Conservation (phyloP, 30 jellyfish, hydroid and myxozoan genomes). For the Phacellophora camtschatica region DNA sequence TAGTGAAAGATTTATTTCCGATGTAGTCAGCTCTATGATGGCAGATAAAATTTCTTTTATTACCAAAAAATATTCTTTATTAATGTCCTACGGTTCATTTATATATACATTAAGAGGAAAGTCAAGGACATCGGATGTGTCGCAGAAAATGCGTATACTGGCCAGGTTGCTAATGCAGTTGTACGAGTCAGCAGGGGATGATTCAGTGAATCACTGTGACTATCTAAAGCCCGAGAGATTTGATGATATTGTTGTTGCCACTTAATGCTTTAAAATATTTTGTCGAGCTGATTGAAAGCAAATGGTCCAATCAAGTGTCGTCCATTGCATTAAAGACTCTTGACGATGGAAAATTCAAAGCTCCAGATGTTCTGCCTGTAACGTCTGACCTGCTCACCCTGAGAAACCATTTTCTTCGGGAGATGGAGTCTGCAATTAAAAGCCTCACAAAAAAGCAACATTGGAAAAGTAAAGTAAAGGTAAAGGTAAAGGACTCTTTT, state of each 20-base stretch:
- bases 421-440: background rate
- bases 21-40: slow-evolving; percentile 1
- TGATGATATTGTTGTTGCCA: slow-evolving; percentile 7
- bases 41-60: slow-evolving; percentile 13
- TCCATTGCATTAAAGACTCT: slow-evolving; percentile 21
- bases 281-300: background rate
- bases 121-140: background rate
- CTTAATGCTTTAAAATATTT: background rate
- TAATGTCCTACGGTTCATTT: background rate
- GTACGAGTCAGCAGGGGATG: background rate
- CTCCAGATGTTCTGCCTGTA: background rate
- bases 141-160: background rate
- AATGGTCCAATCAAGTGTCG: slow-evolving; percentile 29
- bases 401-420: background rate
- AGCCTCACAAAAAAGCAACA: background rate
- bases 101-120: background rate
- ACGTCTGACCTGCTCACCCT: slow-evolving; percentile 37
- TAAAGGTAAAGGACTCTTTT: slow-evolving; percentile 9
- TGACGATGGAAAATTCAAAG: slow-evolving; percentile 8
- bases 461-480: background rate
- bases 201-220: background rate
- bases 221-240: slow-evolving; percentile 15
- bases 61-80: slow-evolving; percentile 1
- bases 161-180: slow-evolving; percentile 2
- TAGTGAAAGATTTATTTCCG: background rate